Base-by-base conservation (phyloP, 2,888 invertebrate species). In the Machimus rusticus region DNA sequence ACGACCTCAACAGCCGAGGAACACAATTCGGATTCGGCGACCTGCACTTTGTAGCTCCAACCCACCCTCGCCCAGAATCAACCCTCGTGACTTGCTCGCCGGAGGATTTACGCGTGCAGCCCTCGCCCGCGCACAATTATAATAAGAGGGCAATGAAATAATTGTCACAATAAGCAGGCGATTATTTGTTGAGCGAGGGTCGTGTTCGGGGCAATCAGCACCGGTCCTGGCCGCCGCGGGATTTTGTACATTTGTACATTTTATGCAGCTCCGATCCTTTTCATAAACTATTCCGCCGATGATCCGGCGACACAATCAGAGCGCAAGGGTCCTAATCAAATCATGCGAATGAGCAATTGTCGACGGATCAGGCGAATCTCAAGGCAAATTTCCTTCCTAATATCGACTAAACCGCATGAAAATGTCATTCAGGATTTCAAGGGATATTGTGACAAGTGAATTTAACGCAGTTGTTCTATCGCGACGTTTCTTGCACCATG, bases 91-190 rank as follows among this genome's bases (percentile, higher is more conserved):
- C 43, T 23, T 39, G 84, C 23, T 5, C 23, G 66, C 37, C 12
- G 43, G 8, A 4, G 39, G 66, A 82, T 82, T 82, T 82, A 57
- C 12, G 37, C 66, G 34, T 84, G 84, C 84, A 84, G 66, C 66
- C 66, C 74, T 66, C 23, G 66, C 86, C 86, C 76, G 74, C 74
- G 76, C 46, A 46, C 86, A 86, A 92, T 92, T 87, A 85, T 66
- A 87, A 87, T 87, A 87, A 89, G 86, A 89, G 89, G 89, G 90
- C 89, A 90, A 90, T 89, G 91, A 92, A 92, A 92, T 92, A 92
- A 92, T 92, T 92, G 92, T 91, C 91, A 92, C 92, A 92, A 92
- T 92, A 92, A 92, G 92, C 92, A 91, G 91, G 92, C 92, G 92
- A 92, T 92, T 92, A 92, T 92, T 91, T 90, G 55, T 46, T 14